phyloP scores from a whole-genome alignment of 2,113 vertebrate species.

The Columba livia region DNA sequence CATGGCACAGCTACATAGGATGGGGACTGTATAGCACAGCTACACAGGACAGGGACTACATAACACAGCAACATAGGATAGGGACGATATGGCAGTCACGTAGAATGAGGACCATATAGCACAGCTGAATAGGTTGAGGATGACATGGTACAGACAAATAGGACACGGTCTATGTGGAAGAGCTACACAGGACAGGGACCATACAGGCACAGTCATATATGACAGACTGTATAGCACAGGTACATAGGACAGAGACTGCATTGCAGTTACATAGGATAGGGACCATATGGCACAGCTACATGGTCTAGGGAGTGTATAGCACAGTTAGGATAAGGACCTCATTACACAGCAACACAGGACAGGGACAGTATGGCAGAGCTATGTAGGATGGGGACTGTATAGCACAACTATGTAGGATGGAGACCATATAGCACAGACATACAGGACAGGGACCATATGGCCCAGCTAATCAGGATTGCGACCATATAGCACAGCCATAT shows the following conservation, averaged over 20 bases:
- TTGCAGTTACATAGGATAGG: background rate
- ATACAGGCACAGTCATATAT: background rate
- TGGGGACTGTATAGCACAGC: no score
- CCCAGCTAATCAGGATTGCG: background rate
- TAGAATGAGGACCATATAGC: background rate
- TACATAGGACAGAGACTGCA: background rate
- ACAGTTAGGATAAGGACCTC: background rate
- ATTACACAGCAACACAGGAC: background rate
- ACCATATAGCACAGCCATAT: background rate
- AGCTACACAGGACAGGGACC: background rate
- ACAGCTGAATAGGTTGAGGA: accelerated
- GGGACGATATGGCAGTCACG: background rate
- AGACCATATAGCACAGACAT: background rate
- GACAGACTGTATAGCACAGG: background rate
- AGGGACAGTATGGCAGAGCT: background rate
- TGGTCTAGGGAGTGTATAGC: background rate
- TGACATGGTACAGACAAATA: background rate
- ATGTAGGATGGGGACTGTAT: background rate
- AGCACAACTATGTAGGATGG: background rate
- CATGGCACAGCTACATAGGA: accelerated
- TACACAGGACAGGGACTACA: accelerated
- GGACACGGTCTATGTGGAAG: no score
- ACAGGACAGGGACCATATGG: background rate
- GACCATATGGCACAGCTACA: background rate
- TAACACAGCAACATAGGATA: background rate